These are phyloP conservation scores for Falco berigora DNA, from an alignment of 2,797 vertebrate genomes.

Conservation along the genomic window DNA sequence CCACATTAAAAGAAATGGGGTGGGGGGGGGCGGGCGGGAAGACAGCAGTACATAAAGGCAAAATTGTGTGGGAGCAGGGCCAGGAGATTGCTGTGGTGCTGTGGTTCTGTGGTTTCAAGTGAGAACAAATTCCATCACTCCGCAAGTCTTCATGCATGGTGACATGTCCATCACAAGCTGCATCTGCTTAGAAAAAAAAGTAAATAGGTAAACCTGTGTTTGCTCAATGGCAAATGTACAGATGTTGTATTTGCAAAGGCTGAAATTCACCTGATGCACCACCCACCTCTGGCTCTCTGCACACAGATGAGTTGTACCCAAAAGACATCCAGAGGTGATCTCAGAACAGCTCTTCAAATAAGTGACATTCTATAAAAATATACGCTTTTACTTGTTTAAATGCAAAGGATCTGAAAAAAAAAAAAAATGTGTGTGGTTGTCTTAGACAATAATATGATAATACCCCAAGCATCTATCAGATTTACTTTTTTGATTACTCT, in stretches of 20 bases:
- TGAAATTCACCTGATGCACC: neutral
- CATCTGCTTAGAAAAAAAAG: neutral
- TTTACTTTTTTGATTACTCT: neutral
- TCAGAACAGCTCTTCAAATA: neutral
- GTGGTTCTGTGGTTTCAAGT: neutral
- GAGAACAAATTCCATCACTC: neutral
- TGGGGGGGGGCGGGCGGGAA: rapidly evolving
- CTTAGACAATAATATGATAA: neutral
- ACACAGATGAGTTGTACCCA: neutral
- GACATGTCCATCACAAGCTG: neutral
- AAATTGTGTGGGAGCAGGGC: neutral
- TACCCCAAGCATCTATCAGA: neutral
- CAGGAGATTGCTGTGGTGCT: neutral
- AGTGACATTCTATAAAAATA: neutral
- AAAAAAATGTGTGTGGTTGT: neutral
- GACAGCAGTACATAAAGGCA: neutral
- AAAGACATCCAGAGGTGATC: neutral
- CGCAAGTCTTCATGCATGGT: neutral
- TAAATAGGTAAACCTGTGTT: neutral
- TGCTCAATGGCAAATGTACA: neutral
- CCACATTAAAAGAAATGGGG: neutral
- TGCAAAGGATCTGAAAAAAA: neutral
- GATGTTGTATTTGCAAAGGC: neutral
- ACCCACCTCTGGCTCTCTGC: neutral
- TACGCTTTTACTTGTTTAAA: neutral